Conservation (phyloP, 2,888 invertebrate genomes). For the Ernsta delagoae region DNA sequence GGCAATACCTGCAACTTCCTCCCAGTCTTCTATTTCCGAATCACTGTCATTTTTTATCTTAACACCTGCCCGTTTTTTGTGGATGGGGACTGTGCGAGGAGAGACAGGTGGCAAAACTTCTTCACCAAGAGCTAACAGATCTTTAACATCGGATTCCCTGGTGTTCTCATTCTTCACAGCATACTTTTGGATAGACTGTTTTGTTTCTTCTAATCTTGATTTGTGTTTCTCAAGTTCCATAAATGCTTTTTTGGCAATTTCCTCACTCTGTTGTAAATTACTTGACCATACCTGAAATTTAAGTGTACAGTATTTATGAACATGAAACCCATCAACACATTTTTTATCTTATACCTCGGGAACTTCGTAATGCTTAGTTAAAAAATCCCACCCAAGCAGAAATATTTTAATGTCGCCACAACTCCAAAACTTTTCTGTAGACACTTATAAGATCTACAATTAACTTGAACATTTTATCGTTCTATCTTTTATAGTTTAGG, state of each 20-base stretch:
- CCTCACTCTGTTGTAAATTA: slow-evolving; percentile 68
- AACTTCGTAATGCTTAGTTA: too few relatives aligned
- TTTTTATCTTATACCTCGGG: too few relatives aligned
- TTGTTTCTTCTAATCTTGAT: slow-evolving; percentile 85
- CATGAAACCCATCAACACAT: neutral
- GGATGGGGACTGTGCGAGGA: slow-evolving; percentile 40
- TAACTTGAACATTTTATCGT: too few relatives aligned
- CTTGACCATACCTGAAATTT: slow-evolving; percentile 65
- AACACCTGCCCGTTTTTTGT: slow-evolving; percentile 55
- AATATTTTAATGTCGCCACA: too few relatives aligned
- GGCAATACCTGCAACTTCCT: slow-evolving; percentile 87
- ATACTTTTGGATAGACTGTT: slow-evolving; percentile 82
- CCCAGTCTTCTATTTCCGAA: slow-evolving; percentile 89
- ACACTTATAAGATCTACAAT: too few relatives aligned
- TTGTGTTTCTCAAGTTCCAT: slow-evolving; percentile 85
- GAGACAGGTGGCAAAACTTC: slow-evolving; percentile 55
- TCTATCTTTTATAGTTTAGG: too few relatives aligned
- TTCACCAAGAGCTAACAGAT: slow-evolving; percentile 88
- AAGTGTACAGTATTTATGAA: neutral
- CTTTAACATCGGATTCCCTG: slow-evolving; percentile 81
- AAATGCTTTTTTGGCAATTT: slow-evolving; percentile 79
- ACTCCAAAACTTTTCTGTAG: too few relatives aligned
- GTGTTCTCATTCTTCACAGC: slow-evolving; percentile 52
- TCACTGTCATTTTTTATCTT: slow-evolving; percentile 73
- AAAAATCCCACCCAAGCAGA: too few relatives aligned